Evolutionary conservation across 2,113 vertebrate species (phyloP), one percentile per base, ranked within the genome.

Genomic region (Callionymus lyra): DNA sequence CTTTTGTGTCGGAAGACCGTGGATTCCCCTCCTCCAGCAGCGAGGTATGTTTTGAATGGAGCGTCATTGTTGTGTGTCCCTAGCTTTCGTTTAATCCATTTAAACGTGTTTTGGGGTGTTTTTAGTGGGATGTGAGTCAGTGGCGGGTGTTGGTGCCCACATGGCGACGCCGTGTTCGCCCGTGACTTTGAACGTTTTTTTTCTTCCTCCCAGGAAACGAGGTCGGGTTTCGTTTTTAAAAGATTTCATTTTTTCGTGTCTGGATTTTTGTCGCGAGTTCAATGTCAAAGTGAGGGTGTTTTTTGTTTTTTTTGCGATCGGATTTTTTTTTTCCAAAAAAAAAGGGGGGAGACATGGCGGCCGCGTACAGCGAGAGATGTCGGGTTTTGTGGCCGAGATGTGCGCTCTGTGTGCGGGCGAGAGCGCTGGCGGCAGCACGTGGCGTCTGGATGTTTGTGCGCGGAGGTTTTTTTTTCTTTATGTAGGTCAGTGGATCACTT

Each of bases 261-360:
- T n/a, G n/a, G n/a, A n/a, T n/a, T 16, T 33, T 19, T 34, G 40
- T 12, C 32, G 3, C 34, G 59, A n/a, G 48, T 15, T 79, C 82
- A 84, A 81, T 83, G 82, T 85, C 82, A 84, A 67, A 65, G 63
- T 70, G 63, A 79, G 72, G 75, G 68, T 38, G 61, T 69, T n/a
- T n/a, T n/a, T n/a, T n/a, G n/a, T n/a, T n/a, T n/a, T n/a, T n/a
- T n/a, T 59, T 52, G 43, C 57, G 60, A 52, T 57, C 43, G 57
- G 60, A 47, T 59, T 55, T 35, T 59, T 68, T 63, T 63, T 71
- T 75, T 76, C 65, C 59, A 59, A n/a, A n/a, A n/a, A n/a, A n/a
- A n/a, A n/a, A n/a, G n/a, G n/a, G n/a, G n/a, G n/a, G n/a, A n/a
- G n/a, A n/a, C 53, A 8, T 27, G 21, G 21, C 21, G 4, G 21